Evolutionary conservation across 2,113 vertebrate genomes (phyloP).

Genomic region (Dipodomys ordii): DNA sequence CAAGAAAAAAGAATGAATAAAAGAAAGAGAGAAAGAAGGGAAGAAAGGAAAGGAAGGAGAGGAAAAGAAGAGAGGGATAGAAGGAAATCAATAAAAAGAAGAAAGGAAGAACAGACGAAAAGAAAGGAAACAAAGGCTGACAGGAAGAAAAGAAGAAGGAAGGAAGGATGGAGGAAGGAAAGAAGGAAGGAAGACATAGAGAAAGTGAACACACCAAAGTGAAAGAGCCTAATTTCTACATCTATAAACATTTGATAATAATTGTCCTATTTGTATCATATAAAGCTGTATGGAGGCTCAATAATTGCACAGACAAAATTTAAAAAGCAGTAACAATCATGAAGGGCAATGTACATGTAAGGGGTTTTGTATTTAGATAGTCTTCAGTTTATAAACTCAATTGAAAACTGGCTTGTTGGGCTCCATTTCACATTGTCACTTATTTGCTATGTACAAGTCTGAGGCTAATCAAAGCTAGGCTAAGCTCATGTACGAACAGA

Average conservation of each 20-base stretch:
- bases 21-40: too few species aligned
- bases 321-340: neutral
- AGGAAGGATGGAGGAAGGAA: too few species aligned
- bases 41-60: too few species aligned
- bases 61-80: too few species aligned
- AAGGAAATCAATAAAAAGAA: too few species aligned
- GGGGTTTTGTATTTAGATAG: neutral
- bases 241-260: neutral
- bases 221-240: neutral
- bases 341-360: neutral
- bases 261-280: neutral
- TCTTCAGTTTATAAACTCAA: neutral
- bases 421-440: neutral
- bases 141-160: too few species aligned
- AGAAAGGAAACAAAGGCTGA: too few species aligned
- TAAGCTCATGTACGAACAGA: too few species aligned
- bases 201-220: too few species aligned
- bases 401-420: neutral
- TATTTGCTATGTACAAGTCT: neutral
- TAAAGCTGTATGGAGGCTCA: neutral
- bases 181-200: too few species aligned
- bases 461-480: neutral
- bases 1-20: too few species aligned
- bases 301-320: neutral
- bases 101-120: too few species aligned